Evolutionary conservation across 2,797 vertebrate genomes (phyloP).

Genomic region (Parauchenoglanis punctatus): DNA sequence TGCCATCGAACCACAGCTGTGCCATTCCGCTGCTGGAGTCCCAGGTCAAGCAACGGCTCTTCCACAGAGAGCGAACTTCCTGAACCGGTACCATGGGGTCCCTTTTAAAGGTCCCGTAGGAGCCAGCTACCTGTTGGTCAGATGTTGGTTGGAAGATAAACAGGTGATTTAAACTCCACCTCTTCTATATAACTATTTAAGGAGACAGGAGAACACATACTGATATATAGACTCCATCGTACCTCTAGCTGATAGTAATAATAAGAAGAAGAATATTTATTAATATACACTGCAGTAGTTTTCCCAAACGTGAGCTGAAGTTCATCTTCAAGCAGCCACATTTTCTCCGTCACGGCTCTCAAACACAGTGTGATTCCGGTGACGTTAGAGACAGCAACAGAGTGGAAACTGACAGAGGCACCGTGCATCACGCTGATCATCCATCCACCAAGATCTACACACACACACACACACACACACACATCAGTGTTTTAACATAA

Average conservation of each 20-base stretch:
- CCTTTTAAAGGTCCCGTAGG: rapidly evolving
- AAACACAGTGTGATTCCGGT: slow-evolving; percentile 19
- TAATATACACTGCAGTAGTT: neutral
- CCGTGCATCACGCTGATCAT: slow-evolving; percentile 26
- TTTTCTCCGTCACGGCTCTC: neutral
- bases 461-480: neutral
- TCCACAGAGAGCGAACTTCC: neutral
- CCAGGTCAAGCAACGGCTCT: slow-evolving; percentile 36
- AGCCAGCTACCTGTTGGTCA: neutral
- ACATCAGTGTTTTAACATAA: neutral
- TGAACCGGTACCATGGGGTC: neutral
- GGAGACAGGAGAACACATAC: neutral
- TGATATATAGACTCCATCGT: neutral
- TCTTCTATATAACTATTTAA: neutral
- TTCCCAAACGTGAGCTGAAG: neutral
- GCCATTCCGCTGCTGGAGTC: slow-evolving; percentile 39
- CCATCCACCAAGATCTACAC: neutral
- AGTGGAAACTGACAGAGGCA: neutral
- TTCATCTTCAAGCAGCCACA: neutral
- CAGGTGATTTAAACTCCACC: neutral
- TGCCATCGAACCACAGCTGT: slow-evolving; percentile 31
- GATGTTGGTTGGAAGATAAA: neutral
- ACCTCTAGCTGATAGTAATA: neutral
- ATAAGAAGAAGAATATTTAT: rapidly evolving
- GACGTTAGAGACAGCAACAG: neutral